Base-by-base conservation (phyloP, 2,888 invertebrate species). In the Deroplatys truncata region DNA sequence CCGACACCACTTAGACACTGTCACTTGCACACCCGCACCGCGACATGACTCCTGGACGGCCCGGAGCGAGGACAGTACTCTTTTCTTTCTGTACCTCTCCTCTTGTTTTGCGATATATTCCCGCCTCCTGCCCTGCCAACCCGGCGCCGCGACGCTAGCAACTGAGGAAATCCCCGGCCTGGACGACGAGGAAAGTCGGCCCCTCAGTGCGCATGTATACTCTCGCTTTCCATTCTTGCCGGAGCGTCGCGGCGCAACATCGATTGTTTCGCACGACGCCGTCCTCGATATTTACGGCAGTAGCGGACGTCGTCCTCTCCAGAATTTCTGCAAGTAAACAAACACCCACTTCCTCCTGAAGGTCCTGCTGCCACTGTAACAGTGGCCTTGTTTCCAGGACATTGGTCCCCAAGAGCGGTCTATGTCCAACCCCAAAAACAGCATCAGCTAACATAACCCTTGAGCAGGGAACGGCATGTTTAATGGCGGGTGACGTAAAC, bases 261-360 rank as follows among this genome's bases (percentile, higher is more conserved):
- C 56, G 56, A 72, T 72, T 72, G 56, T 72, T 72, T 72, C 56
- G 56, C 16, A 20, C 56, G 25, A 20, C 56, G 56, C 25, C 56
- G 56, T 25, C 56, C 20, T 72, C 56, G 56, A 72, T 72, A 72
- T 72, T 72, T 72, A 72, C 56, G 56, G 56, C 56, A 72, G 56
- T 72, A 72, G 56, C 56, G 56, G 56, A 16, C 56, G 25, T 25
- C 56, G 56, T 72, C 56, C 56, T 72, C 56, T 72, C 56, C 56
- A 72, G 56, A 72, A 72, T 72, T 49, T 86, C 82, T 72, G 86
- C 82, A 82, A 82, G 86, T 86, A 86, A 86, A 86, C 86, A 86
- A 72, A 86, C 86, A 13, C 15, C 86, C 85, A 56, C 56, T 72
- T 72, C 56, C 7, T 72, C 20, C 56, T 72, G 56, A 72, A 72